Percentiles rank a stretch among this genome's conserved stretches.
These are phyloP conservation scores for Limnephilus marmoratus DNA, from an alignment of 2,888 invertebrate species.

Conservation along the genomic window DNA sequence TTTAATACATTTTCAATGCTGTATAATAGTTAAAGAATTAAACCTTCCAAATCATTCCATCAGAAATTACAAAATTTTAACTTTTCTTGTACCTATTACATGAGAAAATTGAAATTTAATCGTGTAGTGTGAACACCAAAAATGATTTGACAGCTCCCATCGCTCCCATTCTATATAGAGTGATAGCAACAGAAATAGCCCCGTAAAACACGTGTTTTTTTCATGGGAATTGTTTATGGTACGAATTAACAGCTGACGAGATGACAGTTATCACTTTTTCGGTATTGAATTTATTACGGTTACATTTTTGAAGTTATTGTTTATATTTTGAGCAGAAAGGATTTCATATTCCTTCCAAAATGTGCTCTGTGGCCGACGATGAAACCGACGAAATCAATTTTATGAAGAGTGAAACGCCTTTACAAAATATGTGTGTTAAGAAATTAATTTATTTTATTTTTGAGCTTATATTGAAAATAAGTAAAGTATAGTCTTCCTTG, in stretches of 20 bases:
- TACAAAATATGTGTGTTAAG: conserved; percentile 50
- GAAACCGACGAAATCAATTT: conserved; percentile 65
- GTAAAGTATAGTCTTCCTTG: not conserved
- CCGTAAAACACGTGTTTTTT: too few species aligned
- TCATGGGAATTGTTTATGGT: not conserved
- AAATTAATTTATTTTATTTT: conserved; percentile 39
- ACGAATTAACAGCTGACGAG: not conserved
- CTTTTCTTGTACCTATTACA: too few species aligned
- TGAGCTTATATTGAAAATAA: not conserved
- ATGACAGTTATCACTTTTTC: not conserved
- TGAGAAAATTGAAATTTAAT: too few species aligned
- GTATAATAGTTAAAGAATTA: too few species aligned
- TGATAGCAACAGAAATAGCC: too few species aligned
- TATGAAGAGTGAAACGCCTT: conserved; percentile 48
- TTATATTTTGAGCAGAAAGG: not conserved
- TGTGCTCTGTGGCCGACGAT: conserved; percentile 69
- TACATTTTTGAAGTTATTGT: too few species aligned
- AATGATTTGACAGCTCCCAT: too few species aligned
- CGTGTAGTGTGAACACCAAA: too few species aligned
- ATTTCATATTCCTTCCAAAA: conserved; percentile 60
- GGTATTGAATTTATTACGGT: not conserved
- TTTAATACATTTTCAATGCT: too few species aligned
- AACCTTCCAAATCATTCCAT: too few species aligned
- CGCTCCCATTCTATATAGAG: too few species aligned
- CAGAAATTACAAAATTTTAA: too few species aligned